phyloP scores from a whole-genome alignment of 2,888 invertebrate genomes.

The Chelonus formosanus region DNA sequence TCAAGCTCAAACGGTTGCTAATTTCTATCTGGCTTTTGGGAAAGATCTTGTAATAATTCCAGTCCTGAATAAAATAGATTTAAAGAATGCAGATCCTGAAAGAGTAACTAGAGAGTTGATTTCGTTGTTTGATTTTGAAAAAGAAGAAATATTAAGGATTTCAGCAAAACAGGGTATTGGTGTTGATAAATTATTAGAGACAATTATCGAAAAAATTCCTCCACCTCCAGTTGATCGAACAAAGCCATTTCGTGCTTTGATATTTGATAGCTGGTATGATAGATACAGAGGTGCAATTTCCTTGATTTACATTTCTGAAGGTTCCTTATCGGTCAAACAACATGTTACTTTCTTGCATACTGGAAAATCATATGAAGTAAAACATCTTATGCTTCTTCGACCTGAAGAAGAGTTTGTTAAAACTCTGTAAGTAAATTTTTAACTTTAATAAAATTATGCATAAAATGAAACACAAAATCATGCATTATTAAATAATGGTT shows the following conservation, averaged over 20 bases:
- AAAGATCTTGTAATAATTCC: constrained; percentile 86
- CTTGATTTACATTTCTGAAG: constrained; percentile 81
- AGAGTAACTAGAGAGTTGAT: constrained; percentile 81
- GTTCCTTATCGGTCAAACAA: constrained; percentile 77
- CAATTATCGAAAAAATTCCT: constrained; percentile 82
- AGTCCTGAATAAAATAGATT: constrained; percentile 95
- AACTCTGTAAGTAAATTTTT: constrained; percentile 68
- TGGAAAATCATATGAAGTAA: constrained; percentile 80
- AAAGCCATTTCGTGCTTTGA: constrained; percentile 77
- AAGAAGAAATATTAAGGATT: constrained; percentile 77
- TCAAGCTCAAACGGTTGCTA: constrained; percentile 98
- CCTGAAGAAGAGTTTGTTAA: constrained; percentile 77
- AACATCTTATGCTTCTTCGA: constrained; percentile 79
- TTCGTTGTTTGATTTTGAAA: constrained; percentile 82
- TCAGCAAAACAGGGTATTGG: constrained; percentile 94
- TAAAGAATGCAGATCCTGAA: constrained; percentile 89
- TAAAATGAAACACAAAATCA: too few species aligned
- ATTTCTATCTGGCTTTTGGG: constrained; percentile 89
- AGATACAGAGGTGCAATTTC: constrained; percentile 84
- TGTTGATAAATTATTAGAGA: constrained; percentile 78
- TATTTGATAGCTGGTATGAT: constrained; percentile 96
- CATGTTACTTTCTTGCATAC: constrained; percentile 77
- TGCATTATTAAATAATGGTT: not conserved
- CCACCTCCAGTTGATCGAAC: constrained; percentile 72
- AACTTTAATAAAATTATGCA: too few species aligned